Evolutionary conservation across 92 coral and sea anemone species (phyloP).

Genomic region (Actinostola sp.): DNA sequence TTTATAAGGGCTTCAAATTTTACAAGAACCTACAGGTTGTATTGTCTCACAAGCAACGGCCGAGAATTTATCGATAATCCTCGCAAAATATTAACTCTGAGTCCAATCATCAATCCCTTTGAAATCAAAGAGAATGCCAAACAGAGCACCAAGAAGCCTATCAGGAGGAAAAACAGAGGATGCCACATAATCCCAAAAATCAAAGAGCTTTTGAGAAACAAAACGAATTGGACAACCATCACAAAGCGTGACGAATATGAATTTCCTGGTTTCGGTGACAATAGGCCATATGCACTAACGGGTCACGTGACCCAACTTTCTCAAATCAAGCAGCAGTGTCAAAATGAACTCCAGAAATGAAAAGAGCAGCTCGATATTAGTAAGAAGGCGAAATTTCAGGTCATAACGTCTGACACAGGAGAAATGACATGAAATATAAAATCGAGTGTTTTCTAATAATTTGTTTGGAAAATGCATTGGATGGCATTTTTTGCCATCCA

Average conservation of each 20-base stretch:
- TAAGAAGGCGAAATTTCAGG: no score
- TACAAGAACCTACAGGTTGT: slow-evolving; percentile 15
- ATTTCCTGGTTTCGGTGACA: slow-evolving; percentile 21
- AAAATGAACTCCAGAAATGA: no score
- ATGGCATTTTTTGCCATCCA: no score
- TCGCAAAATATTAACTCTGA: neutral
- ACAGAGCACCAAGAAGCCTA: no score
- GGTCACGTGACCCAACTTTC: no score
- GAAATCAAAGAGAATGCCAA: slow-evolving; percentile 4
- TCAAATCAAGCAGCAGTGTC: no score
- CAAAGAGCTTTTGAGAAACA: slow-evolving; percentile 15
- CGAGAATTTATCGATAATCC: neutral
- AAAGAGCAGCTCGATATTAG: no score
- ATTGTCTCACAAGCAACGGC: slow-evolving; percentile 15
- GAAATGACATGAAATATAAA: no score
- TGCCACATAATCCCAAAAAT: slow-evolving; percentile 31
- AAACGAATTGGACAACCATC: slow-evolving; percentile 22
- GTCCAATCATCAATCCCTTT: slow-evolving; percentile 7
- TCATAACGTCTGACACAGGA: no score
- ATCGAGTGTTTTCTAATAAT: no score
- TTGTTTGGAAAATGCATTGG: no score
- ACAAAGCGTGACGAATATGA: slow-evolving; percentile 38
- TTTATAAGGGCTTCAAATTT: neutral
- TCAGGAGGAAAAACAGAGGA: slow-evolving; percentile 5
- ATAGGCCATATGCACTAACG: no score